phyloP scores from a whole-genome alignment of 2,888 invertebrate species.

The Tubulanus polymorphus region DNA sequence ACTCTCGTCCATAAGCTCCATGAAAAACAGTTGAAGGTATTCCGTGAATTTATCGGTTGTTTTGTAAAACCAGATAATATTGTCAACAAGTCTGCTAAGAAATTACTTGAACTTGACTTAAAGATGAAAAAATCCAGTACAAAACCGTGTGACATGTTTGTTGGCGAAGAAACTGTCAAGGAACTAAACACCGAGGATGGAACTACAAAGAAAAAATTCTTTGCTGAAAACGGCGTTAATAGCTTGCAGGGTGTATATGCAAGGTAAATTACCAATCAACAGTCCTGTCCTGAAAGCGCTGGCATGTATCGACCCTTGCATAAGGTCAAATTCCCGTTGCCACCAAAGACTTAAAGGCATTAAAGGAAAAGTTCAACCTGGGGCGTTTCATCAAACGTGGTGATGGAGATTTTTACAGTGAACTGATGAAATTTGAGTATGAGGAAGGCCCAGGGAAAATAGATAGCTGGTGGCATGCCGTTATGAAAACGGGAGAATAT shows the following conservation, averaged over 20 bases:
- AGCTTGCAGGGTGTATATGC: slow-evolving; percentile 12
- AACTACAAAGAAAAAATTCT: too few relatives aligned
- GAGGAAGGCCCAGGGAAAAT: too few relatives aligned
- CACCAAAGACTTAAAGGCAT: too few relatives aligned
- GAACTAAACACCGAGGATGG: too few relatives aligned
- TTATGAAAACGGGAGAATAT: too few relatives aligned
- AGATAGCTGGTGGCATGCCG: too few relatives aligned
- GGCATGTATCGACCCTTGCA: slow-evolving; percentile 19
- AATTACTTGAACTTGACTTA: not conserved
- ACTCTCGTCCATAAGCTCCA: not conserved
- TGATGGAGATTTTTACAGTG: too few relatives aligned
- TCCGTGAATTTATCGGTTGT: not conserved
- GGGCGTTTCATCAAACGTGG: too few relatives aligned
- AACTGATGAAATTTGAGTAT: too few relatives aligned
- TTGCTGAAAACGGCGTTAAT: slow-evolving; percentile 11
- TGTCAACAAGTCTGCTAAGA: not conserved
- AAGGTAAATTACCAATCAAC: slow-evolving; percentile 20
- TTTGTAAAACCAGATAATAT: not conserved
- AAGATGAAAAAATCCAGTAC: not conserved
- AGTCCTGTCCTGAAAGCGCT: slow-evolving; percentile 17
- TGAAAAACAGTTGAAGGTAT: not conserved
- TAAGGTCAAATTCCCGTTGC: slow-evolving; percentile 14
- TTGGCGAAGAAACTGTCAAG: not conserved
- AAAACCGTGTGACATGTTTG: not conserved
- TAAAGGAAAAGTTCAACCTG: too few relatives aligned